Evolutionary conservation across 1,140 invertebrate genomes (phyloP).

Genomic region (Eubasilissa regina): DNA sequence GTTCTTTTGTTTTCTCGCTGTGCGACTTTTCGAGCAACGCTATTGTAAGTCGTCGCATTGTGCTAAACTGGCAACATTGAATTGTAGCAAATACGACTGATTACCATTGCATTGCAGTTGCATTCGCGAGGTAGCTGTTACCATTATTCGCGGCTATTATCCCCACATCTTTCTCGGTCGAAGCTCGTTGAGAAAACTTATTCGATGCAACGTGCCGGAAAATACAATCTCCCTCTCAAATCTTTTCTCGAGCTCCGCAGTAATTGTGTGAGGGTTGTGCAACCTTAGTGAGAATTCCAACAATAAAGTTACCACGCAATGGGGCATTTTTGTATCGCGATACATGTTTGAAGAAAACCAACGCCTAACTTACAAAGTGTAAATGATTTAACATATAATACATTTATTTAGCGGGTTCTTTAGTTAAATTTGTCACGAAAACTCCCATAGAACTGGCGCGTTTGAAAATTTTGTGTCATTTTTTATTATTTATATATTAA

Average conservation of each 20-base stretch:
- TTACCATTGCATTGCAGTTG: not conserved
- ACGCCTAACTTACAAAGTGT: too few relatives aligned
- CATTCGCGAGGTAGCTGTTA: not conserved
- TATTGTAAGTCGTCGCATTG: not conserved
- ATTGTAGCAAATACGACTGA: not conserved
- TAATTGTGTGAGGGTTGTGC: not conserved
- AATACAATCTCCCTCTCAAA: constrained; percentile 7
- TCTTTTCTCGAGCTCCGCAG: constrained; percentile 5
- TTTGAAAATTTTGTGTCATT: too few relatives aligned
- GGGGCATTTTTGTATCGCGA: too few relatives aligned
- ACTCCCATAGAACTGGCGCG: too few relatives aligned
- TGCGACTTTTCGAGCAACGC: not conserved
- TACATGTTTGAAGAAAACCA: too few relatives aligned
- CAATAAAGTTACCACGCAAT: too few relatives aligned
- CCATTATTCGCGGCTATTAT: constrained; percentile 16
- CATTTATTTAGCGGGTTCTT: too few relatives aligned
- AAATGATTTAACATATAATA: too few relatives aligned
- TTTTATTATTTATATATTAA: too few relatives aligned
- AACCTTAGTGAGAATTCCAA: too few relatives aligned
- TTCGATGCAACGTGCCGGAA: constrained; percentile 5
- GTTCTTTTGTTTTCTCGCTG: not conserved
- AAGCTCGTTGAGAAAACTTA: constrained; percentile 4
- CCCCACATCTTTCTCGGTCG: not conserved
- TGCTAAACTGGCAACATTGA: constrained; percentile 15
- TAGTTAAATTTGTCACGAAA: too few relatives aligned